phyloP scores from a whole-genome alignment of 2,113 vertebrate genomes.

The Pyxicephalus adspersus region DNA sequence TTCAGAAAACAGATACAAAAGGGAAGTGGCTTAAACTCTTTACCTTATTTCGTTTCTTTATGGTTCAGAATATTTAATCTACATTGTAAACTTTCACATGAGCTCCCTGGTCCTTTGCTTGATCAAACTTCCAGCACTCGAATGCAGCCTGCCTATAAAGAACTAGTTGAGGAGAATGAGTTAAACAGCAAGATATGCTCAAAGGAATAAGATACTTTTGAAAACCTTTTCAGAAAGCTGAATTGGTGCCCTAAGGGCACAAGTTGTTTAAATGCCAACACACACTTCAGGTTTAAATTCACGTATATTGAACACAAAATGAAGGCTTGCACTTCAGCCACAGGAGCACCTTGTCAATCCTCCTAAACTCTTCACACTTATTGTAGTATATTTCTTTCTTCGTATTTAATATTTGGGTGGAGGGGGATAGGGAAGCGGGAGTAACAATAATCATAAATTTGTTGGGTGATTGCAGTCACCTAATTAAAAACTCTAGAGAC shows the following conservation, averaged over 20 bases:
- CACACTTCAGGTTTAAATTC: slow-evolving; percentile 35
- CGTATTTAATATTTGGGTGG: too few species aligned
- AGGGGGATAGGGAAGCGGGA: too few species aligned
- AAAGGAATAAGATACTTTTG: slow-evolving; percentile 30
- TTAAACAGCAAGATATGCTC: slow-evolving; percentile 40
- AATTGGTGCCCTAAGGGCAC: slow-evolving; percentile 41
- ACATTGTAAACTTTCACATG: too few species aligned
- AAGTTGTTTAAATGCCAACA: slow-evolving; percentile 54
- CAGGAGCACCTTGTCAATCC: neutral
- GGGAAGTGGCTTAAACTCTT: too few species aligned
- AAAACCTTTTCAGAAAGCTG: slow-evolving; percentile 45
- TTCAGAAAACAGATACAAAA: too few species aligned
- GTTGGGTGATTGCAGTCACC: slow-evolving; percentile 4
- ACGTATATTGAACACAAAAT: slow-evolving; percentile 31
- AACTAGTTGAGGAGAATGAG: slow-evolving; percentile 34
- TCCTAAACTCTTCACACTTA: neutral
- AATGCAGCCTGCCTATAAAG: too few species aligned
- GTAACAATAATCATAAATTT: slow-evolving; percentile 8
- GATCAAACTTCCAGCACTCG: too few species aligned
- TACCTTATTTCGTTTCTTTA: too few species aligned
- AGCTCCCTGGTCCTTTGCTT: too few species aligned
- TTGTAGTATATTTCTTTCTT: neutral
- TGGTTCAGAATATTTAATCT: too few species aligned
- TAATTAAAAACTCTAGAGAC: slow-evolving; percentile 19
- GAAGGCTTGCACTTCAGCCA: slow-evolving; percentile 20